A percentile compares a stretch with the other conserved stretches of the same genome.
These are phyloP conservation scores for Horisme vitalbata DNA, from an alignment of 2,888 invertebrate genomes.

Conservation along the genomic window DNA sequence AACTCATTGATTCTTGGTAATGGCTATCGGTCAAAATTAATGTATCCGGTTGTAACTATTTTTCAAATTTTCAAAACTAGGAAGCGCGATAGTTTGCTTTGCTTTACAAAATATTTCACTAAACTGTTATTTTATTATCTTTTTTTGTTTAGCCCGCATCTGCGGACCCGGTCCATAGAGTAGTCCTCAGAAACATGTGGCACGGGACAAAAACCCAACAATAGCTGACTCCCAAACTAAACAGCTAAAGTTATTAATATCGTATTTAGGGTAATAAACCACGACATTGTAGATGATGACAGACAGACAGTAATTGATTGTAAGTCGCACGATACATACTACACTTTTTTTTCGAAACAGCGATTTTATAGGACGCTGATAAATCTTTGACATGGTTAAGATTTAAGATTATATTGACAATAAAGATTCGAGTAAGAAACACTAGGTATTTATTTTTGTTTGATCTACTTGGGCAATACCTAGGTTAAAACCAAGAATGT, in stretches of 20 bases:
- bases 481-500: too few relatives aligned
- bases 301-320: slow-evolving; percentile 46
- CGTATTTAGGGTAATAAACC: slow-evolving; percentile 29
- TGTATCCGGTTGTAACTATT: too few relatives aligned
- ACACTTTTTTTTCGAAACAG: slow-evolving; percentile 16
- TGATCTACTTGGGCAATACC: too few relatives aligned
- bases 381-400: slow-evolving; percentile 11
- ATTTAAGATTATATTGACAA: slow-evolving; percentile 1
- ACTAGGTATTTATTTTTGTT: too few relatives aligned
- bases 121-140: too few relatives aligned
- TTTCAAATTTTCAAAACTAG: too few relatives aligned
- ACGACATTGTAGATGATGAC: slow-evolving; percentile 37
- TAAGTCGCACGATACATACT: too few relatives aligned
- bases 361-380: slow-evolving; percentile 15
- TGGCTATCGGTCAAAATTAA: too few relatives aligned
- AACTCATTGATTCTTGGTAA: too few relatives aligned
- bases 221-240: slow-evolving; percentile 5
- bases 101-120: too few relatives aligned
- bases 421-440: too few relatives aligned
- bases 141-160: slow-evolving; percentile 58
- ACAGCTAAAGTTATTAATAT: slow-evolving; percentile 10
- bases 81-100: too few relatives aligned
- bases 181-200: slow-evolving; percentile 61
- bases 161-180: slow-evolving; percentile 52
- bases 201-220: slow-evolving; percentile 47